Evolutionary conservation across 2,113 vertebrate genomes (phyloP).

Genomic region (Amphiprion ocellaris): DNA sequence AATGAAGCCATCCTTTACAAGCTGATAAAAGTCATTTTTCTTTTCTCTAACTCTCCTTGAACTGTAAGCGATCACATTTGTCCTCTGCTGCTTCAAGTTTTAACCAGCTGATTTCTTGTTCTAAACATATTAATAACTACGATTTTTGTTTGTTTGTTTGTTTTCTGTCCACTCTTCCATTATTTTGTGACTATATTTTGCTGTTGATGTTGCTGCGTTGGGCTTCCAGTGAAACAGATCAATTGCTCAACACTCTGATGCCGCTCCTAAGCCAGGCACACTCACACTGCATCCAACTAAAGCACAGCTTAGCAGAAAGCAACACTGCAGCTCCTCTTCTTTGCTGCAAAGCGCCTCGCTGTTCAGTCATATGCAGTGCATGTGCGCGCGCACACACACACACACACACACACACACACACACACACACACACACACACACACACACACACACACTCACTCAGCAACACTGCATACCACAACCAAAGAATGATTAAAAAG

Average conservation of each 20-base stretch:
- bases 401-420: not conserved
- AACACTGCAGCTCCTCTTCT: slow-evolving; percentile 35
- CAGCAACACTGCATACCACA: not conserved
- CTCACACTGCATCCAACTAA: slow-evolving; percentile 46
- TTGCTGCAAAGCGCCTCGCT: slow-evolving; percentile 17
- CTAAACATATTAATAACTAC: not conserved
- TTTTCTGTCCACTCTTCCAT: not conserved
- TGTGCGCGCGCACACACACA: not conserved
- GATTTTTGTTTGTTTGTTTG: not conserved
- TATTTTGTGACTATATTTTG: slow-evolving; percentile 15
- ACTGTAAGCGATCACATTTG: not conserved
- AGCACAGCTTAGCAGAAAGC: slow-evolving; percentile 47
- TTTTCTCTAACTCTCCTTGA: not conserved
- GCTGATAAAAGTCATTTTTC: not conserved
- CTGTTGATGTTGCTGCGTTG: slow-evolving; percentile 44
- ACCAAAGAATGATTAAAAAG: not conserved
- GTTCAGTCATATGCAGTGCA: slow-evolving; percentile 19
- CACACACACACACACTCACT: not conserved
- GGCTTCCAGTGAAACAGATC: slow-evolving; percentile 50
- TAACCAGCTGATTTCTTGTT: not conserved
- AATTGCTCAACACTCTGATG: slow-evolving; percentile 49
- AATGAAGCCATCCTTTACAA: not conserved
- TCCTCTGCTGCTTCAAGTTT: not conserved
- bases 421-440: too few species aligned
- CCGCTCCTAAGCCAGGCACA: slow-evolving; percentile 29